Conservation (phyloP, 2,113 vertebrate species). For the Pelmatolapia mariae region DNA sequence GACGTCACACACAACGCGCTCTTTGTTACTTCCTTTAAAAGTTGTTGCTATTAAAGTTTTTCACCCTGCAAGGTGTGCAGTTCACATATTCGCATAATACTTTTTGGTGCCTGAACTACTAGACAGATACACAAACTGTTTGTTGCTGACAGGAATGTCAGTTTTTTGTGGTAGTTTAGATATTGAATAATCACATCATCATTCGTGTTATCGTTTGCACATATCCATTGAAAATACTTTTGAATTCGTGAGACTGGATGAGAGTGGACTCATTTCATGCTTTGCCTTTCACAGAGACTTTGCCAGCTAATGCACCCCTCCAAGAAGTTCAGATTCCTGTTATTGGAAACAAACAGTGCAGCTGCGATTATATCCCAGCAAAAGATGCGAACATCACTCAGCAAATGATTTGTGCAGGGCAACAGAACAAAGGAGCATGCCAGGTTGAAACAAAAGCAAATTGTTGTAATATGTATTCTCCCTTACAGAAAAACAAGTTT, state of each 20-base stretch:
- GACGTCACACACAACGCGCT: background rate
- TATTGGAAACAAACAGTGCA: constrained; percentile 48
- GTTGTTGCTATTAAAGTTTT: background rate
- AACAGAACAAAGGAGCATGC: constrained; percentile 64
- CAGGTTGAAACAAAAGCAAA: background rate
- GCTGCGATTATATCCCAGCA: background rate
- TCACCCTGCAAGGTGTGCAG: background rate
- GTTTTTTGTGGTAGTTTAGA: background rate
- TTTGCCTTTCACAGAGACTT: background rate
- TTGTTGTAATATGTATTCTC: background rate
- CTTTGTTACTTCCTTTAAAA: background rate
- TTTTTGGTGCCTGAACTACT: background rate
- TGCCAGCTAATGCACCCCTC: background rate
- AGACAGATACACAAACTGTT: background rate
- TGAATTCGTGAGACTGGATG: background rate
- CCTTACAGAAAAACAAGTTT: background rate
- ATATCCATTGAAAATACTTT: background rate
- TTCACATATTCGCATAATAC: background rate
- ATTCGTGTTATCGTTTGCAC: background rate
- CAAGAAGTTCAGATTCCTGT: constrained; percentile 64
- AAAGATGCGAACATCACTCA: background rate
- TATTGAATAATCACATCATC: background rate
- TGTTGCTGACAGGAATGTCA: background rate
- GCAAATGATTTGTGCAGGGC: constrained; percentile 75
- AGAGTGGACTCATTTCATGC: background rate